Conservation (phyloP, 2,797 vertebrate species). For the Todus mexicanus region DNA sequence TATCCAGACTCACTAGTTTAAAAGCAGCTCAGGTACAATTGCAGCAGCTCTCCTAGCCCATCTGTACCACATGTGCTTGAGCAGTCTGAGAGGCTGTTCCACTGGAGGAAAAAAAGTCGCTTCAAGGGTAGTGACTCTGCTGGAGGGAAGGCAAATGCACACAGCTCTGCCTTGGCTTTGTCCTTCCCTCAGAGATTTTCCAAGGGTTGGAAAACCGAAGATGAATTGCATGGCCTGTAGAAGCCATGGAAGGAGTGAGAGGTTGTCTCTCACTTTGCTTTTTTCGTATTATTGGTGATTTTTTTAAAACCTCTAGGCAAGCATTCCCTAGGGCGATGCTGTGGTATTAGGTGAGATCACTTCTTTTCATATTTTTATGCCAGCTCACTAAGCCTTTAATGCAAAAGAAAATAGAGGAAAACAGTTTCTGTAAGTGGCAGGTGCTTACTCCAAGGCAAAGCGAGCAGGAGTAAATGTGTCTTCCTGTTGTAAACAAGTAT, state of each 20-base stretch:
- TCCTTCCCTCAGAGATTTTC: background rate
- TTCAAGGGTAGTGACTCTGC: background rate
- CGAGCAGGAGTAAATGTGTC: background rate
- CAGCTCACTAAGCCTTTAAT: background rate
- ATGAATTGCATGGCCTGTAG: background rate
- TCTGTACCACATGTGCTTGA: background rate
- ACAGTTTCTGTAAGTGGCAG: conserved; percentile 2
- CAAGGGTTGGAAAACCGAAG: background rate
- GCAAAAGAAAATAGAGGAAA: background rate
- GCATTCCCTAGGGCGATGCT: background rate
- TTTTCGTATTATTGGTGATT: background rate
- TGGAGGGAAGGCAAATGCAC: rapidly evolving
- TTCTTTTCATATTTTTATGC: background rate
- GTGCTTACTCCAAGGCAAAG: conserved; percentile 2
- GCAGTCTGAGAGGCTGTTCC: background rate
- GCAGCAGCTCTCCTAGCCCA: background rate
- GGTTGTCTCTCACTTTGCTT: background rate
- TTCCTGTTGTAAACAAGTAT: conserved; percentile 15
- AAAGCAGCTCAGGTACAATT: background rate
- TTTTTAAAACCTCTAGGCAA: background rate
- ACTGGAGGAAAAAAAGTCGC: background rate
- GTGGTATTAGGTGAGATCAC: background rate
- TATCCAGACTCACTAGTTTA: background rate
- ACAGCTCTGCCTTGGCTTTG: background rate
- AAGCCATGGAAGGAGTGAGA: background rate